Evolutionary conservation across 2,797 vertebrate genomes (phyloP).

Genomic region (Euthynnus affinis): DNA sequence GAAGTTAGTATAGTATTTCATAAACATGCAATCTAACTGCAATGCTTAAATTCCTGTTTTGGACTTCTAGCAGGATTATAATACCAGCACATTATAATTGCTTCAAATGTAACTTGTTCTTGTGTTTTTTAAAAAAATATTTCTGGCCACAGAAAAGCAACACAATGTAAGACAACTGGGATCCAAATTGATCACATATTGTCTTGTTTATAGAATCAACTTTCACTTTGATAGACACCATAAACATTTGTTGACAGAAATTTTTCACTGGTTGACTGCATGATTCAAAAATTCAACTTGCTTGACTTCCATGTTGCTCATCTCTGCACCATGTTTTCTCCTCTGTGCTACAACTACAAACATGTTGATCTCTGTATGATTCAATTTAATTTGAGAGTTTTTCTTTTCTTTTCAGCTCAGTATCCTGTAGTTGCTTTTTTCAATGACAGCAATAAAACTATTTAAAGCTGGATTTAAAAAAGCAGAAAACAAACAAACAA

Average conservation of each 20-base stretch:
- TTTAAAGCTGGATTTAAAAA: no score
- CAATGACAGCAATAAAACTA: neutral
- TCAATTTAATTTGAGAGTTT: no score
- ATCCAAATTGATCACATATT: neutral
- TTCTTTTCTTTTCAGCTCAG: no score
- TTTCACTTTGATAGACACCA: neutral
- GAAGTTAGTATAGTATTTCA: no score
- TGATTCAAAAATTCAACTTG: neutral
- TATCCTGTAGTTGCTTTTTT: neutral
- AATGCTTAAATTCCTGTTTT: neutral
- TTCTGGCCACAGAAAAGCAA: no score
- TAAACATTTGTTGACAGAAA: neutral
- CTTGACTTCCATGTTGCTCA: neutral
- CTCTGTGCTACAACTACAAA: neutral
- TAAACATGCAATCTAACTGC: no score
- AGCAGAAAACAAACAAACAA: no score
- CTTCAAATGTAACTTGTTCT: neutral
- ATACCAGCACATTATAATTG: neutral
- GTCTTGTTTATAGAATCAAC: neutral
- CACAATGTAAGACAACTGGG: neutral
- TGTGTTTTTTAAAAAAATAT: no score
- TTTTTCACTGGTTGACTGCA: neutral
- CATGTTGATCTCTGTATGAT: no score
- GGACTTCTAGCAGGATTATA: neutral
- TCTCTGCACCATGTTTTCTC: neutral